Conservation (phyloP, 2,888 invertebrate genomes). For the Folsomia manolachei region DNA sequence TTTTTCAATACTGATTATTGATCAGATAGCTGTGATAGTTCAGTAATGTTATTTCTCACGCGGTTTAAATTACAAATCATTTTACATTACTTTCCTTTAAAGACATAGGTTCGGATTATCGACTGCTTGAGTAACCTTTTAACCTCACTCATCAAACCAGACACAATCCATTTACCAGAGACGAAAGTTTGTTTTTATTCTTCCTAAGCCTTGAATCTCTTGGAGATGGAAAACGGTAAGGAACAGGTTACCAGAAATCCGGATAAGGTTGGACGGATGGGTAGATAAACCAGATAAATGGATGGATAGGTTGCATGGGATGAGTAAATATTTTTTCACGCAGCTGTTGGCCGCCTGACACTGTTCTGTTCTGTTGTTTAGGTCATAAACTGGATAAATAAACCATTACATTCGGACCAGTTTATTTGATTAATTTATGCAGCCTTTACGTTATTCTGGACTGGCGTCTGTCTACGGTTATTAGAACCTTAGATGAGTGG, state of each 20-base stretch:
- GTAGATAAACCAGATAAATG: too few species aligned
- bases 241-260: not conserved
- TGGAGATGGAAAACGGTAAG: not conserved
- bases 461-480: too few species aligned
- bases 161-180: not conserved
- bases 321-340: slow-evolving; percentile 5
- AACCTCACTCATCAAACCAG: too few species aligned
- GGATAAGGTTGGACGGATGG: not conserved
- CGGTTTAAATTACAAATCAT: too few species aligned
- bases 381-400: slow-evolving; percentile 4
- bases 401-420: slow-evolving; percentile 1
- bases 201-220: not conserved
- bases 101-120: too few species aligned
- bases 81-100: too few species aligned
- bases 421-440: slow-evolving; percentile 10
- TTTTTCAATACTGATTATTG: too few species aligned
- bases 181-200: not conserved
- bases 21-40: too few species aligned
- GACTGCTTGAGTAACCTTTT: too few species aligned
- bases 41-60: too few species aligned
- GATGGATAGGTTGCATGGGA: not conserved
- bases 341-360: slow-evolving; percentile 1
- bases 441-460: too few species aligned
- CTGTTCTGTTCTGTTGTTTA: not conserved
- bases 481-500: too few species aligned